Conservation (phyloP, 2,113 vertebrate genomes). For the Sphyrna mokarran region DNA sequence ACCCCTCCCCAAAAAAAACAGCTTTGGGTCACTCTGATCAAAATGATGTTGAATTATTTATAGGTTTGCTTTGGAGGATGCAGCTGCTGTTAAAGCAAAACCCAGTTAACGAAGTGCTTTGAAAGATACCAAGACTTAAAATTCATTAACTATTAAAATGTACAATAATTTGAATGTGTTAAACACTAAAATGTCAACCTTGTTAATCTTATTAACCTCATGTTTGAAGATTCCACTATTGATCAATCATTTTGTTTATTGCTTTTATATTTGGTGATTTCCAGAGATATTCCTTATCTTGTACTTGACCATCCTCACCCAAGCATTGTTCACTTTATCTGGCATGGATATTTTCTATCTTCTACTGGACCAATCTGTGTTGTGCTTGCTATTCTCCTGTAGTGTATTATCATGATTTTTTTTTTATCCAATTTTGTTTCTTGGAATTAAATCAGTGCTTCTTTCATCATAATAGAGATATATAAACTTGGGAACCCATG, state of each 20-base stretch:
- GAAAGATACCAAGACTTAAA: neutral
- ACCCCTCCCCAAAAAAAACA: neutral
- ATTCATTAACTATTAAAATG: neutral
- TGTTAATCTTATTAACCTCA: neutral
- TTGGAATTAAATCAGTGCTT: neutral
- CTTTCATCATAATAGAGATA: neutral
- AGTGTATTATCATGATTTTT: neutral
- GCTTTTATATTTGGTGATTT: neutral
- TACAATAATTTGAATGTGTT: neutral
- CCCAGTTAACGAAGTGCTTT: neutral
- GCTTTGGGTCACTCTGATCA: neutral
- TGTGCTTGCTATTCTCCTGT: neutral
- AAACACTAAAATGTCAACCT: neutral
- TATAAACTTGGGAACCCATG: neutral
- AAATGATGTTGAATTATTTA: neutral
- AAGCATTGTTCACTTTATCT: neutral
- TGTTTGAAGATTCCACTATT: neutral
- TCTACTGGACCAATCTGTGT: neutral
- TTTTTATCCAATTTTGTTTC: neutral
- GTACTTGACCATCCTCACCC: neutral
- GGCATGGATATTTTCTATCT: neutral
- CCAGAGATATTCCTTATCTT: neutral
- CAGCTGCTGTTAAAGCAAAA: neutral
- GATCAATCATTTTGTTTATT: neutral
- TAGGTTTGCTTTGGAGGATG: neutral